Base-by-base conservation (phyloP, 1,140 invertebrate species). In the Penaeus japonicus region DNA sequence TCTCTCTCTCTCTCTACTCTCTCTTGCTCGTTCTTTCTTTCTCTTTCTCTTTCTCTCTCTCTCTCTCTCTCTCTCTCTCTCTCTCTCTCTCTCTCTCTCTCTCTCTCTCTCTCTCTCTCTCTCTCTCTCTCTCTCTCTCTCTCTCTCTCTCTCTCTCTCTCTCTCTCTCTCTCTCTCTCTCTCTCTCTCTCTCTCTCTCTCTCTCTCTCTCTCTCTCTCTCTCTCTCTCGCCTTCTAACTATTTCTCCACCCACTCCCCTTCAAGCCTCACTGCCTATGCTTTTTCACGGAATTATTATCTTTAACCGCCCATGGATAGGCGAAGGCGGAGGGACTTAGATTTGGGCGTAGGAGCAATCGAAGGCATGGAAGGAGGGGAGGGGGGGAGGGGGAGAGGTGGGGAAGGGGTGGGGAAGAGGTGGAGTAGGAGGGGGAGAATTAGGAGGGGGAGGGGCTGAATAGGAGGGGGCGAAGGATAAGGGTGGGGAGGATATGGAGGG, bases 31-130 rank as follows among this genome's bases (percentile, higher is more conserved):
- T 53, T 81, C 79, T 81, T 53, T 81, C 53, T 81, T 53, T 81
- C 79, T 81, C 79, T 81, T 53, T 81, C 79, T 81, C 79, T 81
- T 53, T 81, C 79, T 81, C 53, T 80, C 78, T 54, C 24, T 54
- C 39, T 80, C 53, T 22, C 20, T 47, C 47, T 47, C 32, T 79
- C 77, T 47, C 7, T 53, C 7, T 79, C 77, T 78, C 75, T 78
- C n/a, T 82, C 80, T 24, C 57, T 82, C 53, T 27, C 22, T 82
- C 20, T 27, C 39, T 15, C 32, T 27, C 62, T 30, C 12, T 27
- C 35, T 82, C 35, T 55, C 22, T n/a, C 54, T 47, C 22, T n/a
- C 35, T 47, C 54, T 47, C 54, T 17, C 12, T 47, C 22, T 27
- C n/a, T 47, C 0, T n/a, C 55, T 54, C n/a, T 54, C 55, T 7